Conservation (phyloP, 2,113 vertebrate genomes). For the Monarcha castaneiventris region DNA sequence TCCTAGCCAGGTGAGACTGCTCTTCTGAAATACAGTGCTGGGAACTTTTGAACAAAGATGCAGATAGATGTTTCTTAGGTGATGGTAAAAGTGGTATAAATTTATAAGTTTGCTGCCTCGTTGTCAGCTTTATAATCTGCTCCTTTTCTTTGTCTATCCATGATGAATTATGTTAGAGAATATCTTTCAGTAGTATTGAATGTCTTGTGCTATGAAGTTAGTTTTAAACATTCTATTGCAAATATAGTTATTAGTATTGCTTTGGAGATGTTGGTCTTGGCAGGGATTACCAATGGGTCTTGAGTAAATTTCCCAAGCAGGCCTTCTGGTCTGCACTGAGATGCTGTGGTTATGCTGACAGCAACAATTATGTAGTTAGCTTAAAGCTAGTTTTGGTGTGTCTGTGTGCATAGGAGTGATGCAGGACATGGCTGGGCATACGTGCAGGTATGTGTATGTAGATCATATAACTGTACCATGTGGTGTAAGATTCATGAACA, state of each 20-base stretch:
- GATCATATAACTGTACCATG: not conserved
- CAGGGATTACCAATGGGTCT: not conserved
- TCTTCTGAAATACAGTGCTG: not conserved
- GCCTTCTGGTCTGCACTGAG: not conserved
- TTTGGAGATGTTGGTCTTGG: not conserved
- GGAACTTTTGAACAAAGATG: not conserved
- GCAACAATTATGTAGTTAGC: not conserved
- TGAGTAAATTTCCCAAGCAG: not conserved
- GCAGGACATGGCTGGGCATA: not conserved
- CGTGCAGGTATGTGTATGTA: not conserved
- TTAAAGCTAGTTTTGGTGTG: not conserved
- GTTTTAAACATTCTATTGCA: not conserved
- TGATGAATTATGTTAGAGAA: not conserved
- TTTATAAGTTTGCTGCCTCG: not conserved
- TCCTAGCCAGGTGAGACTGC: not conserved
- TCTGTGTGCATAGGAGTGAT: not conserved
- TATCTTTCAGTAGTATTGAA: not conserved
- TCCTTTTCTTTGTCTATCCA: not conserved
- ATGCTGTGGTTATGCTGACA: not conserved
- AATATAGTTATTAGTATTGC: not conserved
- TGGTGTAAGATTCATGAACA: not conserved
- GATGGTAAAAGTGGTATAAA: not conserved
- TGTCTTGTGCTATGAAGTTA: not conserved
- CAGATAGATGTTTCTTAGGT: not conserved
- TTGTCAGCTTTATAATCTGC: not conserved